A percentile compares a stretch with the other conserved stretches of the same genome.
Conservation (phyloP, 2,888 invertebrate genomes). For the Itoplectis maculator region DNA sequence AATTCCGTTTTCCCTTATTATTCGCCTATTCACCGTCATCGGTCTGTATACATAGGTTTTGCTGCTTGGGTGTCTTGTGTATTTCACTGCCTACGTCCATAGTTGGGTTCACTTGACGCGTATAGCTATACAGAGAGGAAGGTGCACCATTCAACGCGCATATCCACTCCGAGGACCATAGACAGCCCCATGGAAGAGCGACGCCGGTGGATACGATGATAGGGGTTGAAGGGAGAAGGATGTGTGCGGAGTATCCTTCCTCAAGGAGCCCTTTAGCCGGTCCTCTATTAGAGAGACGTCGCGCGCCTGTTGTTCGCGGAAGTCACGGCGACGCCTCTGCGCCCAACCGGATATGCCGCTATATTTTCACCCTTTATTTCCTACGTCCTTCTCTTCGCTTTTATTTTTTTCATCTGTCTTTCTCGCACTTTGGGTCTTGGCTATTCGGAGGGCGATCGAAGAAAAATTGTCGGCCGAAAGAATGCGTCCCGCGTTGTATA, state of each 20-base stretch:
- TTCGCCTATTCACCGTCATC: background rate
- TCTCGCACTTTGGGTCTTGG: background rate
- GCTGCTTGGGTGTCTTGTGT: background rate
- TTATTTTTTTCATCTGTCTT: background rate
- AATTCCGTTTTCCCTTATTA: conserved; percentile 12
- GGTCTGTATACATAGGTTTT: background rate
- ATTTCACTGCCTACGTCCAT: background rate
- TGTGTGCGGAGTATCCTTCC: conserved; percentile 8
- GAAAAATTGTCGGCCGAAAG: conserved; percentile 12
- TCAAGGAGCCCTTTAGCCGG: conserved; percentile 9
- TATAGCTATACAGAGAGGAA: background rate
- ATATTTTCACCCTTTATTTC: conserved; percentile 16
- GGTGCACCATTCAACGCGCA: background rate
- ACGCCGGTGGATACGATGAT: background rate
- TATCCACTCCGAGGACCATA: background rate
- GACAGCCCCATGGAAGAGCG: background rate
- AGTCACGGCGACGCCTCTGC: conserved; percentile 5
- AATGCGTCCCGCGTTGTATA: conserved; percentile 11
- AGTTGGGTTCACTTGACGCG: background rate
- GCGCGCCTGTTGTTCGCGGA: background rate
- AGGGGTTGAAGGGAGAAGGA: too few species aligned
- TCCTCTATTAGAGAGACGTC: conserved; percentile 14
- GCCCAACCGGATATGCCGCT: background rate
- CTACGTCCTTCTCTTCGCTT: background rate
- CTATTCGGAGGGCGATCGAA: background rate